Conservation (phyloP, 2,113 vertebrate genomes). For the Riparia riparia region DNA sequence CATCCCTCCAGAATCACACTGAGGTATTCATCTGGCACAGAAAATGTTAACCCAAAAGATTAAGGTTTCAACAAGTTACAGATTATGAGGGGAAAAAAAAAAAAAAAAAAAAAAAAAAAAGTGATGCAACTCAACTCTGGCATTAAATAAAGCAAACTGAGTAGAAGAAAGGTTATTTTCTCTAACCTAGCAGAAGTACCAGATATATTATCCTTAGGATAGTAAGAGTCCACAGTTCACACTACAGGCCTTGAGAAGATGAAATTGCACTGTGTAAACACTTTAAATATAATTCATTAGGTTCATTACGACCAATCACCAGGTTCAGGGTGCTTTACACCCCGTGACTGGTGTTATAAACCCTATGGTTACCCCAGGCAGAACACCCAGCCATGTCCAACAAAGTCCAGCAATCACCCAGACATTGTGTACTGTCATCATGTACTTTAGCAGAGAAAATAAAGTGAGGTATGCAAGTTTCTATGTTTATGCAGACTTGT, state of each 20-base stretch:
- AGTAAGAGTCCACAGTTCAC: slow-evolving; percentile 43
- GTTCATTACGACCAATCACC: not conserved
- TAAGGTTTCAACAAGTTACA: not conserved
- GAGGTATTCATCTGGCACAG: not conserved
- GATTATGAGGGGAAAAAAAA: not conserved
- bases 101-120: not conserved
- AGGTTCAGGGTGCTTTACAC: not conserved
- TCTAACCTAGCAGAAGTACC: not conserved
- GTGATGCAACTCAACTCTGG: not conserved
- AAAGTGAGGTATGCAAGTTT: not conserved
- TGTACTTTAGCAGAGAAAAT: slow-evolving; percentile 11
- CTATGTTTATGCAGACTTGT: not conserved
- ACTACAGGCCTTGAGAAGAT: slow-evolving; percentile 4
- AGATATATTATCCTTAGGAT: not conserved
- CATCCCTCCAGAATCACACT: not conserved
- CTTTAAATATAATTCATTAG: not conserved
- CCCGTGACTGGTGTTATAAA: slow-evolving; percentile 3
- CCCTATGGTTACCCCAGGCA: not conserved
- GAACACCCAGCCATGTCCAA: not conserved
- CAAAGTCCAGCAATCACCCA: not conserved
- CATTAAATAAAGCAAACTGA: not conserved
- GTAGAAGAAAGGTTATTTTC: slow-evolving; percentile 15
- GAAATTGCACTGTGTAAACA: not conserved
- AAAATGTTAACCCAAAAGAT: not conserved
- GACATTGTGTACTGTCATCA: not conserved